Evolutionary conservation across 2,797 vertebrate genomes (phyloP).

Genomic region (Leptodactylus fallax): DNA sequence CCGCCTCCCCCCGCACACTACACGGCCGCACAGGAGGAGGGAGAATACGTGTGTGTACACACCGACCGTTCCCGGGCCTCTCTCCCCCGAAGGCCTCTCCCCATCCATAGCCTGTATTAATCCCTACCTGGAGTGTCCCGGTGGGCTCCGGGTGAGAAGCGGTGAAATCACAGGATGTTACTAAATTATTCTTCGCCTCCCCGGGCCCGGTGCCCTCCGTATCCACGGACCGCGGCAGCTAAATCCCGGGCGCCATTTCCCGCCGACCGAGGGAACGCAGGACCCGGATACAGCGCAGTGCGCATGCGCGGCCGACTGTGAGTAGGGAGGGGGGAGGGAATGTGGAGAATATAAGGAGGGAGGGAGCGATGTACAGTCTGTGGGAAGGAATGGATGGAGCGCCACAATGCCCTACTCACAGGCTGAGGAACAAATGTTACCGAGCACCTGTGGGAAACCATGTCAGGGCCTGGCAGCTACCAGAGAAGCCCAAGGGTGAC

Average conservation of each 20-base stretch:
- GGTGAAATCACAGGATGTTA: slow-evolving; percentile 36
- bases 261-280: slow-evolving; percentile 88
- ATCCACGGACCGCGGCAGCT: slow-evolving; percentile 75
- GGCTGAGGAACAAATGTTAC: no score
- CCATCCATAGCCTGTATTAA: slow-evolving; percentile 13
- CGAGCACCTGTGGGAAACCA: no score
- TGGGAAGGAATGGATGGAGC: background rate
- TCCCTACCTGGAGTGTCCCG: slow-evolving; percentile 45
- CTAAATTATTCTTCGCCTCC: slow-evolving; percentile 49
- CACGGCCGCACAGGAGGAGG: background rate
- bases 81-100: slow-evolving; percentile 33
- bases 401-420: background rate
- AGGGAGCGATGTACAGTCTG: background rate
- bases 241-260: slow-evolving; percentile 95
- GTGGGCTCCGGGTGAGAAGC: slow-evolving; percentile 62
- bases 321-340: background rate
- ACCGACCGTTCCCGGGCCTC: slow-evolving; percentile 3
- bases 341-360: background rate
- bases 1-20: background rate
- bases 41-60: background rate
- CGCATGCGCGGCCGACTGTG: slow-evolving; percentile 33
- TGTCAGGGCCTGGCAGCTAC: no score
- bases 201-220: slow-evolving; percentile 63
- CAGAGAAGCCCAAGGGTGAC: no score
- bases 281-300: slow-evolving; percentile 77